Percentiles rank a stretch among this genome's conserved stretches.
These are phyloP conservation scores for Hippocampus kuda DNA, from an alignment of 2,797 vertebrate species.

Conservation along the genomic window DNA sequence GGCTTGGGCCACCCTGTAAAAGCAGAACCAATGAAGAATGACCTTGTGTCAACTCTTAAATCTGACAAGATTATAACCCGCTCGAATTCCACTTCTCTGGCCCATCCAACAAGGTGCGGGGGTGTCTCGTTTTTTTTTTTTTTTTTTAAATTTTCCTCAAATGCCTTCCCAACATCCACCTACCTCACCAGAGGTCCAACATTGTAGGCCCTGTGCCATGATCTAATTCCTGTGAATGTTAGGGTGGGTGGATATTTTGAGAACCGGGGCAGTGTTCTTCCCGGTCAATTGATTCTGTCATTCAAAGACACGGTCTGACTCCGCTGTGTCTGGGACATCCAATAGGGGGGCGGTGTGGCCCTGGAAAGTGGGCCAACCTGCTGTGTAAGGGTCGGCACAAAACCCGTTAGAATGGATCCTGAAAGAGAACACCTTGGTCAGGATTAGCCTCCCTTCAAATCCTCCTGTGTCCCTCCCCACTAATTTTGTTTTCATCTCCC, in stretches of 20 bases:
- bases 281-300: conserved; percentile 73
- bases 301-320: conserved; percentile 65
- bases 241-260: conserved; percentile 66
- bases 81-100: conserved; percentile 34
- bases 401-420: conserved; percentile 68
- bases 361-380: conserved; percentile 64
- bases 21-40: conserved; percentile 55
- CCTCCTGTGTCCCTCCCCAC: conserved; percentile 37
- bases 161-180: conserved; percentile 9
- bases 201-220: conserved; percentile 46
- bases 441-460: conserved; percentile 60
- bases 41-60: conserved; percentile 57
- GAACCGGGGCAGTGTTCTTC: conserved; percentile 59
- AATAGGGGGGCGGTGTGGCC: conserved; percentile 62
- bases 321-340: conserved; percentile 75
- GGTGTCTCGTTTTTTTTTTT: conserved; percentile 17
- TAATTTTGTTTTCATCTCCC: conserved; percentile 69
- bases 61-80: background rate
- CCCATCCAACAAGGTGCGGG: conserved; percentile 30
- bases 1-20: conserved; percentile 59
- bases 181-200: conserved; percentile 20
- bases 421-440: conserved; percentile 72
- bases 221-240: conserved; percentile 70
- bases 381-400: conserved; percentile 71
- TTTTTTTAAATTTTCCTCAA: background rate